A percentile compares a stretch with the other conserved stretches of the same genome.
These are phyloP conservation scores for Papilio aristodemus DNA, from an alignment of 1,140 invertebrate species.

Conservation along the genomic window DNA sequence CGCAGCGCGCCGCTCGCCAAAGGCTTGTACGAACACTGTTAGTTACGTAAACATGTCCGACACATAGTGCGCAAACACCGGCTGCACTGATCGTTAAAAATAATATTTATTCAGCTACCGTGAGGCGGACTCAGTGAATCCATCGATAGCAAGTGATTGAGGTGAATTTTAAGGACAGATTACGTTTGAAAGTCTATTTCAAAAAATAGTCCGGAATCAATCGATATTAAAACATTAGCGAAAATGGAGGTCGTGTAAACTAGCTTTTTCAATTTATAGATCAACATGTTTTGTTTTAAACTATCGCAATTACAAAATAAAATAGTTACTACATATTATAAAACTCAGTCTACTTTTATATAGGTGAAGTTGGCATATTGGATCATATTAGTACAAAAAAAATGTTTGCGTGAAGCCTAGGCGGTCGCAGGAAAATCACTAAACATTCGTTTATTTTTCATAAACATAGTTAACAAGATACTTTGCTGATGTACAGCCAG, in stretches of 20 bases:
- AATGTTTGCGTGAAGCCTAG: too few relatives aligned
- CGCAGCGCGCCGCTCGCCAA: constrained; percentile 45
- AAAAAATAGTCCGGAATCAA: too few relatives aligned
- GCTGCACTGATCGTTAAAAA: constrained; percentile 76
- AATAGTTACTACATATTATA: background rate
- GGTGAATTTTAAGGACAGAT: constrained; percentile 26
- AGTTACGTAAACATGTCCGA: constrained; percentile 78
- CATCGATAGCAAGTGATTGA: constrained; percentile 41
- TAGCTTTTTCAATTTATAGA: background rate
- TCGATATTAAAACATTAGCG: too few relatives aligned
- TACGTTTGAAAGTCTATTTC: constrained; percentile 16
- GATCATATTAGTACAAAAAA: too few relatives aligned
- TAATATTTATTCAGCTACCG: constrained; percentile 75
- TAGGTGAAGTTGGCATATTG: too few relatives aligned
- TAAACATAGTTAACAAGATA: background rate
- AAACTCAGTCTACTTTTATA: too few relatives aligned
- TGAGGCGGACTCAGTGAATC: constrained; percentile 36
- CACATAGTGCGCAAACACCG: constrained; percentile 64
- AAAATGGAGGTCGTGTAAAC: constrained; percentile 1
- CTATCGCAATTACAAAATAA: background rate
- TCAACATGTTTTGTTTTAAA: background rate
- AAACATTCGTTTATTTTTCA: too few relatives aligned
- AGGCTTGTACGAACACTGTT: constrained; percentile 66
- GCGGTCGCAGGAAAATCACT: too few relatives aligned
- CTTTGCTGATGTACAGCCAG: background rate